Evolutionary conservation across 2,888 invertebrate genomes (phyloP), one percentile per base, ranked within the genome.

Genomic region (Litoditis marina): DNA sequence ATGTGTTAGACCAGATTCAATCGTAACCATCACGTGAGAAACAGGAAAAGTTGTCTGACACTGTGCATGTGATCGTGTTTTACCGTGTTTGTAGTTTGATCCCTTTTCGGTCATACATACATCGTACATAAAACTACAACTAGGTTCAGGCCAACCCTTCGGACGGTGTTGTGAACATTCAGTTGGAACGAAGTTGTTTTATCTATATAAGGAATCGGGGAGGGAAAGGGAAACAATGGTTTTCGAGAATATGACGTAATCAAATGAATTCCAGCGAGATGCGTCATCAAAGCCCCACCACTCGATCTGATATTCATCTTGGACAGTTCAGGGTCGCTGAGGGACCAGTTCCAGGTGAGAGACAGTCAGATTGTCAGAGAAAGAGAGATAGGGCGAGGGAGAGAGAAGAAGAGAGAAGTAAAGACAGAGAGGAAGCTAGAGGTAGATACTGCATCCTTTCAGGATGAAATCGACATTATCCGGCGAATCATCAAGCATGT

Each of bases 401-500:
- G n/a, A 39, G 11, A 39, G 11, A 39, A 39, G n/a, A 39, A 11
- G 11, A 39, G 11, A 39, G 39, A 39, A 39, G 11, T 51, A 28
- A 25, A 25, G 19, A 49, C 8, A 49, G n/a, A 7, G 13, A n/a
- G 13, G 31, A 27, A 13, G 22, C 11, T n/a, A 25, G 28, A 46
- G 6, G 44, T 39, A 30, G 19, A 31, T 1, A 39, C 28, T 34
- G 22, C 19, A 25, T 19, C 25, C 36, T 31, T 64, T 60, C 68
- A 80, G 70, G 82, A 82, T 50, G 80, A 80, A 60, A 67, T 79
- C 34, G 74, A 80, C 52, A 77, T 82, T 30, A 80, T 82, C 56
- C 63, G 78, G n/a, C 60, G 78, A 30, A 74, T 82, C 44, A 69
- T 80, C 19, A 64, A 71, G 16, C 76, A 78, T 58, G 80, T 81